Evolutionary conservation across 2,888 invertebrate genomes (phyloP).

Genomic region (Apamea sordens): DNA sequence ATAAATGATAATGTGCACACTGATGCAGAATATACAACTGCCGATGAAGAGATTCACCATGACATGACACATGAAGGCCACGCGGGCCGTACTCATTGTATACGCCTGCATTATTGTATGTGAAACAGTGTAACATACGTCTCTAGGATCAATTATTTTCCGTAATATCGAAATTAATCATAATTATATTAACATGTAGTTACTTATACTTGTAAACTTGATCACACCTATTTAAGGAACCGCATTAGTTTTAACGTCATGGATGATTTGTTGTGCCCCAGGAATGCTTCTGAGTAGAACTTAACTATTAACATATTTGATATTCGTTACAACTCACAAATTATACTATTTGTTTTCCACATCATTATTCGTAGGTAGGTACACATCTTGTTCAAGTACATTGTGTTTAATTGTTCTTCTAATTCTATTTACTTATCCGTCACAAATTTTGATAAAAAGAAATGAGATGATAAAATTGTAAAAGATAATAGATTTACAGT

Average conservation of each 20-base stretch:
- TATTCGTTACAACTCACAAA: constrained; percentile 13
- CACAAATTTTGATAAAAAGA: constrained; percentile 33
- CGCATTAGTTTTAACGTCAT: constrained; percentile 48
- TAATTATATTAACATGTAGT: constrained; percentile 18
- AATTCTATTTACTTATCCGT: constrained; percentile 33
- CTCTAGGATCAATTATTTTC: not conserved
- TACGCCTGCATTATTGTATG: constrained; percentile 8
- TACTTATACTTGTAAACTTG: constrained; percentile 38
- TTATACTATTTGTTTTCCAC: constrained; percentile 20
- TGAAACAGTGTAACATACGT: not conserved
- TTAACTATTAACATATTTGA: constrained; percentile 35
- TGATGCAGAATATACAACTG: constrained; percentile 46
- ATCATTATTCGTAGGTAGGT: constrained; percentile 13
- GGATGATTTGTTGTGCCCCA: constrained; percentile 49
- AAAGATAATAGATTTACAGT: constrained; percentile 12
- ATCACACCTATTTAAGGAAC: constrained; percentile 52
- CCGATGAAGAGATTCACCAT: constrained; percentile 22
- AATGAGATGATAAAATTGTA: constrained; percentile 29
- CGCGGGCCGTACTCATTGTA: not conserved
- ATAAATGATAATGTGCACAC: constrained; percentile 51
- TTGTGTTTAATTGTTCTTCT: constrained; percentile 34
- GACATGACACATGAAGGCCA: not conserved
- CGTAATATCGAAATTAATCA: constrained; percentile 10
- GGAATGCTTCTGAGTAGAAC: constrained; percentile 63
- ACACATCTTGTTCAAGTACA: constrained; percentile 34